Evolutionary conservation across 2,797 vertebrate species (phyloP).

Genomic region (Hyperoplus lanceolatus): DNA sequence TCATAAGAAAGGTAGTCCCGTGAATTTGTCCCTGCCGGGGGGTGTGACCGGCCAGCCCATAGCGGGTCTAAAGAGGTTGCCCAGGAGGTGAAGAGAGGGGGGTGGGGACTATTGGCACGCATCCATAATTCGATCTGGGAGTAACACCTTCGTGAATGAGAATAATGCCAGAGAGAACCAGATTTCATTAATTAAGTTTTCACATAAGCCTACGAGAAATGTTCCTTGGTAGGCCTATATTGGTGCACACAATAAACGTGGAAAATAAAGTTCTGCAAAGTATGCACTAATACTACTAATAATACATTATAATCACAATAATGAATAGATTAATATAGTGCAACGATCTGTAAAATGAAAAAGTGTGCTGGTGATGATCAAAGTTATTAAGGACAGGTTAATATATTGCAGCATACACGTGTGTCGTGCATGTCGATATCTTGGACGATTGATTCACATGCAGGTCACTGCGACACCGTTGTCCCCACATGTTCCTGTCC

Average conservation of each 20-base stretch:
- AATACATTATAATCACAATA: no score
- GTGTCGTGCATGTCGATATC: neutral
- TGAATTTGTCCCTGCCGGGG: slow-evolving; percentile 32
- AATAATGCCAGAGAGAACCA: no score
- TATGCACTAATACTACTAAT: no score
- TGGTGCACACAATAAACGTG: no score
- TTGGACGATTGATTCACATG: slow-evolving; percentile 20
- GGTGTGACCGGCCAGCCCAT: slow-evolving; percentile 57
- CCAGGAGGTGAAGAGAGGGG: neutral
- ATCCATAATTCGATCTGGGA: slow-evolving; percentile 41
- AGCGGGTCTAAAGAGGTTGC: slow-evolving; percentile 12
- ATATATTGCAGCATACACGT: neutral
- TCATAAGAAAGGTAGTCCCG: slow-evolving; percentile 48
- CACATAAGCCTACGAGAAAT: no score
- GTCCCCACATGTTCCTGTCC: slow-evolving; percentile 68
- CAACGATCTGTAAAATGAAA: neutral
- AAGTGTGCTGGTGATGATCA: rapidly evolving
- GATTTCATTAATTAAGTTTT: no score
- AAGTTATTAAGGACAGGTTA: neutral
- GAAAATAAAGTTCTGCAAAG: no score
- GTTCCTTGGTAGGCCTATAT: no score
- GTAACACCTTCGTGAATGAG: slow-evolving; percentile 51
- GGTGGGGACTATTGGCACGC: slow-evolving; percentile 50
- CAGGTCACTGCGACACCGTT: slow-evolving; percentile 79
- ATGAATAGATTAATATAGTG: no score